These are phyloP conservation scores for Thymelicus acteon DNA, from an alignment of 2,888 invertebrate species.

Conservation along the genomic window DNA sequence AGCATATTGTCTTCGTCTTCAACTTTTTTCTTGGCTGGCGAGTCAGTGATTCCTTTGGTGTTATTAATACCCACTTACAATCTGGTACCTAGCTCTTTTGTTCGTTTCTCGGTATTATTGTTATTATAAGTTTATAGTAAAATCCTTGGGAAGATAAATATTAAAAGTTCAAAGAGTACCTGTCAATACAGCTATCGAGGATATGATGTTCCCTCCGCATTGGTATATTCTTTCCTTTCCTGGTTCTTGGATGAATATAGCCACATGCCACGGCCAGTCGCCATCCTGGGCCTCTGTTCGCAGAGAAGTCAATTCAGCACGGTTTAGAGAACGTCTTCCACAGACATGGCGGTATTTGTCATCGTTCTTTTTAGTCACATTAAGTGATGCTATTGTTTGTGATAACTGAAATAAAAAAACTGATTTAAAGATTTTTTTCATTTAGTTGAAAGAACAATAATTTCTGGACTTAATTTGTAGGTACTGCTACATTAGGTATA, in stretches of 20 bases:
- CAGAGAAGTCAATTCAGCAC: slow-evolving; percentile 66
- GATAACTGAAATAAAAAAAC: slow-evolving; percentile 51
- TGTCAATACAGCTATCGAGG: slow-evolving; percentile 71
- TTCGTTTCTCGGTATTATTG: too few species aligned
- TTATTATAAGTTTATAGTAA: too few species aligned
- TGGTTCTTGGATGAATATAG: slow-evolving; percentile 56
- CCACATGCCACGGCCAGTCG: slow-evolving; percentile 80
- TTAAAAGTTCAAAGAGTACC: slow-evolving; percentile 50
- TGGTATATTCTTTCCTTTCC: slow-evolving; percentile 54
- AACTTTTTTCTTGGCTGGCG: too few species aligned
- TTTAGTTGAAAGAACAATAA: too few species aligned
- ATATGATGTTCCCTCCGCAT: slow-evolving; percentile 75
- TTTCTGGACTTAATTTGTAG: too few species aligned
- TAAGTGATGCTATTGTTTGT: slow-evolving; percentile 56
- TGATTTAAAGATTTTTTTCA: neutral
- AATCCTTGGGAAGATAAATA: neutral
- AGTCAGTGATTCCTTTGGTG: too few species aligned
- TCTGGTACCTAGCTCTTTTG: too few species aligned
- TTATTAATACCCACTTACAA: too few species aligned
- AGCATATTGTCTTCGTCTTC: too few species aligned
- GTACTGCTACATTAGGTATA: too few species aligned
- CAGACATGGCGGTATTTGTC: slow-evolving; percentile 61
- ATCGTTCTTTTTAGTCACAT: slow-evolving; percentile 51
- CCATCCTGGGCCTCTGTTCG: slow-evolving; percentile 66
- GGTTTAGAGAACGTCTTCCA: slow-evolving; percentile 64